Percentiles rank a stretch among this genome's conserved stretches.
Evolutionary conservation across 2,888 invertebrate genomes (phyloP).

Genomic region (Allacma fusca): DNA sequence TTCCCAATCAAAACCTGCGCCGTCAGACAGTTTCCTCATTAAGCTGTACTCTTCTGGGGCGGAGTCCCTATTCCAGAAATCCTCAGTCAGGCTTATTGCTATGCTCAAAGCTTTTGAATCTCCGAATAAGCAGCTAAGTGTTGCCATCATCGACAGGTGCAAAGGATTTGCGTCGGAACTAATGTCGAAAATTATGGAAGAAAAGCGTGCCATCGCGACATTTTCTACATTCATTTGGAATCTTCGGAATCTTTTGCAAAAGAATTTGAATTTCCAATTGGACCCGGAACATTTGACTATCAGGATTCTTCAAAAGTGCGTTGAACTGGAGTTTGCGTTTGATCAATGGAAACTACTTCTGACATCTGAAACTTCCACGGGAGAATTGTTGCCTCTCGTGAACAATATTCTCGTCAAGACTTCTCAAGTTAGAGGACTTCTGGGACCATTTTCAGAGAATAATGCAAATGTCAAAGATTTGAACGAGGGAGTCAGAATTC

Average conservation of each 20-base stretch:
- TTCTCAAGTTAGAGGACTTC: too few species aligned
- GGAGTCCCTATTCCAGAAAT: conserved; percentile 77
- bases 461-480: too few species aligned
- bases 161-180: conserved; percentile 85
- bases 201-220: conserved; percentile 51
- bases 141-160: conserved; percentile 82
- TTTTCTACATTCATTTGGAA: conserved; percentile 51
- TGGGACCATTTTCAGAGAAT: too few species aligned
- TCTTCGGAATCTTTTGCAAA: background rate
- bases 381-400: too few species aligned
- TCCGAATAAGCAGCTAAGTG: conserved; percentile 80
- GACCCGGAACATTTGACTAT: background rate
- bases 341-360: conserved; percentile 51
- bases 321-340: conserved; percentile 48
- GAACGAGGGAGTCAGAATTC: too few species aligned
- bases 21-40: conserved; percentile 67
- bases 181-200: conserved; percentile 65
- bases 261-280: background rate
- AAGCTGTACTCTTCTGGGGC: conserved; percentile 76
- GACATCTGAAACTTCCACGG: conserved; percentile 27
- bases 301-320: conserved; percentile 44
- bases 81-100: conserved; percentile 74
- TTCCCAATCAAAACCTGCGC: background rate
- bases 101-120: conserved; percentile 72
- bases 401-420: too few species aligned